phyloP scores from a whole-genome alignment of 2,888 invertebrate genomes.

The Pardosa pseudoannulata region DNA sequence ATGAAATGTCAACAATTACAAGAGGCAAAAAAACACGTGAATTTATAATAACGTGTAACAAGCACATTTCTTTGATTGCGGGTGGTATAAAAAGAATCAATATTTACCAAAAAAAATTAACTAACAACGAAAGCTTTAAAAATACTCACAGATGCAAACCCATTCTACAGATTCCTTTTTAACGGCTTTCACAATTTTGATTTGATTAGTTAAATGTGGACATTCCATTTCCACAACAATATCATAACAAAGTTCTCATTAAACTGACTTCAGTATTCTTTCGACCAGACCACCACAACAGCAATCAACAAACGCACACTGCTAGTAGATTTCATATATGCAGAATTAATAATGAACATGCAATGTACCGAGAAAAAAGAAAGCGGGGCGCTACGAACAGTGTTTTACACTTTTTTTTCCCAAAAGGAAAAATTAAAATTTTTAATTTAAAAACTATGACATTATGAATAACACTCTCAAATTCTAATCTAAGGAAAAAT shows the following conservation, averaged over 20 bases:
- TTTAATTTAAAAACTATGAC: no score
- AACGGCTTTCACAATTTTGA: constrained; percentile 76
- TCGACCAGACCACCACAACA: constrained; percentile 26
- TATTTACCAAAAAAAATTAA: constrained; percentile 2
- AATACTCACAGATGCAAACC: constrained; percentile 54
- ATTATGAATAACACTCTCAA: no score
- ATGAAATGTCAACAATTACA: constrained; percentile 8
- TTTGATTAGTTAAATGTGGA: constrained; percentile 77
- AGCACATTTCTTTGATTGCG: neutral
- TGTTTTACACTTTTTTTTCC: no score
- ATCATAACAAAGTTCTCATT: constrained; percentile 56
- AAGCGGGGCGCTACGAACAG: no score
- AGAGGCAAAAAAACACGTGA: constrained; percentile 25
- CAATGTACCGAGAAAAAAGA: no score
- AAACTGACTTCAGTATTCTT: neutral
- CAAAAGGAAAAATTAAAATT: no score
- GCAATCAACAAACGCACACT: constrained; percentile 30
- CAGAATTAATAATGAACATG: no score
- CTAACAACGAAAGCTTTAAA: neutral
- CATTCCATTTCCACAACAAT: constrained; percentile 77
- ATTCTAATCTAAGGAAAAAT: no score
- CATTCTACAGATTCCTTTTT: constrained; percentile 74
- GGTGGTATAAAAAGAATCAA: neutral
- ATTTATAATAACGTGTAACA: neutral
- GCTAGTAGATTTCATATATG: neutral